Evolutionary conservation across 2,113 vertebrate species (phyloP), one percentile per base, ranked within the genome.

Genomic region (Rhea americana): DNA sequence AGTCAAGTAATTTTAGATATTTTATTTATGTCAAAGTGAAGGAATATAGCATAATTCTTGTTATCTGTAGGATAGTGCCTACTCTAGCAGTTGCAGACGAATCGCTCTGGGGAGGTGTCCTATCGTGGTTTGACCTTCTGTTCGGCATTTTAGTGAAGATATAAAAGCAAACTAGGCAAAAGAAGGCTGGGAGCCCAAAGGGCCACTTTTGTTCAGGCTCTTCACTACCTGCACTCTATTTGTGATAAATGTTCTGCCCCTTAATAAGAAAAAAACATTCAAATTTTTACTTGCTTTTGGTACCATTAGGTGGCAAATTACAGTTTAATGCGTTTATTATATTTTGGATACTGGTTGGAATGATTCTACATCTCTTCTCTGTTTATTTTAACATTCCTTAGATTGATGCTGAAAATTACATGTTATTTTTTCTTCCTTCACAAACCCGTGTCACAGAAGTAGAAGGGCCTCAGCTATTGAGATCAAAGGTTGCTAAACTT

Each of bases 381-480:
- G 39, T 86, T 76, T 86, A 50, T 93, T 96, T 87, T 82, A 90
- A 53, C 68, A 74, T 93, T 94, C 72, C 63, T 83, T 82, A 65
- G 91, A 89, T 21, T 72, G 86, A 92, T 94, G 94, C 85, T 90
- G 87, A 94, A 96, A 96, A 94, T 97, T 95, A 90, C 93, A 92
- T 87, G 90, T 89, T 91, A 92, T 79, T 90, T 92, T 96, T 96
- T 6, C 62, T 82, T 66, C 48, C 67, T 92, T 96, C 93, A 86
- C 82, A 77, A 75, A 79, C 61, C 67, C 2, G 0, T 92, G 93
- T 78, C 70, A 77, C 59, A 82, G 87, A 66, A 88, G 73, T 87
- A 93, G 87, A 74, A 92, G 79, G 84, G 73, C 77, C 93, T 86
- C 28, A 43, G 72, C 79, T 91, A 43, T 32, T 81, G 93, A 94